Evolutionary conservation across 2,113 vertebrate genomes (phyloP).

Genomic region (Sinocyclocheilus maitianheensis): DNA sequence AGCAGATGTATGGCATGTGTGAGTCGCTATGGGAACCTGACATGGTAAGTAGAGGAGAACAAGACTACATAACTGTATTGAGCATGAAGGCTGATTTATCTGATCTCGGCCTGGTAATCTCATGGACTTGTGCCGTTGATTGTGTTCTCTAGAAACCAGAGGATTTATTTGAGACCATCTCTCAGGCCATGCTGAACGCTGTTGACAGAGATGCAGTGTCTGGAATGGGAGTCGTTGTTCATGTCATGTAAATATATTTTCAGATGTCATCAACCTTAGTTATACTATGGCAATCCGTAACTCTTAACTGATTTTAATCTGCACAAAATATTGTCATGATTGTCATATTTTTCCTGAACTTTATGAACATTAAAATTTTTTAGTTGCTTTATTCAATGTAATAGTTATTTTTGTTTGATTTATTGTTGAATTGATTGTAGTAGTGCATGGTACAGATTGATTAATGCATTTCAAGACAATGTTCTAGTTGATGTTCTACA

Average conservation of each 20-base stretch:
- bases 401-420: too few relatives aligned
- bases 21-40: constrained; percentile 95
- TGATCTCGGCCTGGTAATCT: background rate
- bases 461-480: too few relatives aligned
- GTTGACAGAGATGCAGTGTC: constrained; percentile 94
- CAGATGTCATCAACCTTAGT: background rate
- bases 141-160: constrained; percentile 82
- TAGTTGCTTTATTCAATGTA: too few relatives aligned
- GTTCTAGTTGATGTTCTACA: too few relatives aligned
- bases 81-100: background rate
- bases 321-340: too few relatives aligned
- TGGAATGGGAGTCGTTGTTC: constrained; percentile 93
- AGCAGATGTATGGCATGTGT: constrained; percentile 99
- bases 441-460: too few relatives aligned
- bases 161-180: constrained; percentile 96
- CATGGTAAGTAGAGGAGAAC: constrained; percentile 82
- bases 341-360: too few relatives aligned
- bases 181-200: constrained; percentile 95
- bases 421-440: too few relatives aligned
- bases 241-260: constrained; percentile 86
- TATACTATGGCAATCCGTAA: background rate
- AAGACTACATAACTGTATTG: background rate
- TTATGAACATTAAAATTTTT: too few relatives aligned
- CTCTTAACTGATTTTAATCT: background rate
- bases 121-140: background rate